These are phyloP conservation scores for Apamea anceps DNA, from an alignment of 2,888 invertebrate species.

Conservation along the genomic window DNA sequence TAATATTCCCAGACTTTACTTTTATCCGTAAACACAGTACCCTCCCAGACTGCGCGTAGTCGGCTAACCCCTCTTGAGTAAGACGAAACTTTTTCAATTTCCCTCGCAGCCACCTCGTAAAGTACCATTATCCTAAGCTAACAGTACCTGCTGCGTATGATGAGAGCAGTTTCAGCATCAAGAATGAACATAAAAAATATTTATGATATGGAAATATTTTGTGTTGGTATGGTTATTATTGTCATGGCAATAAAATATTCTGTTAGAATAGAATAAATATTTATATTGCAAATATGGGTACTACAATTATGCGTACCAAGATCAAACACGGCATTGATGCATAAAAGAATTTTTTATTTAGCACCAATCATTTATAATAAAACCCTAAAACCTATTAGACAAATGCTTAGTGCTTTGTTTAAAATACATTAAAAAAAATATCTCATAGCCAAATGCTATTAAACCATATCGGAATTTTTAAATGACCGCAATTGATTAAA, in stretches of 20 bases:
- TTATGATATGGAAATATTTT: conserved; percentile 12
- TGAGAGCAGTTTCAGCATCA: conserved; percentile 13
- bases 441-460: too few species aligned
- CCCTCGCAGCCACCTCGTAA: conserved; percentile 31
- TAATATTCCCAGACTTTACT: not conserved
- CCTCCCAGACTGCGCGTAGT: conserved; percentile 38
- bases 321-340: too few species aligned
- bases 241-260: not conserved
- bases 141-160: conserved; percentile 34
- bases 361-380: too few species aligned
- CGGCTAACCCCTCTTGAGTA: conserved; percentile 43
- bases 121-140: conserved; percentile 61
- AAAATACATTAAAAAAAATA: too few species aligned
- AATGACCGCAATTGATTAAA: too few species aligned
- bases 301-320: too few species aligned
- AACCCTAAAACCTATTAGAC: too few species aligned
- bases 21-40: conserved; percentile 30
- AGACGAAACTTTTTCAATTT: conserved; percentile 65
- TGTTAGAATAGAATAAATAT: too few species aligned
- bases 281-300: too few species aligned
- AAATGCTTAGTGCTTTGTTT: too few species aligned
- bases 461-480: too few species aligned
- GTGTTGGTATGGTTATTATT: not conserved
- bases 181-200: conserved; percentile 15
- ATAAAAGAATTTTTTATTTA: too few species aligned